Evolutionary conservation across 2,888 invertebrate species (phyloP), one percentile per base, ranked within the genome.

Genomic region (Octonoba sinensis): DNA sequence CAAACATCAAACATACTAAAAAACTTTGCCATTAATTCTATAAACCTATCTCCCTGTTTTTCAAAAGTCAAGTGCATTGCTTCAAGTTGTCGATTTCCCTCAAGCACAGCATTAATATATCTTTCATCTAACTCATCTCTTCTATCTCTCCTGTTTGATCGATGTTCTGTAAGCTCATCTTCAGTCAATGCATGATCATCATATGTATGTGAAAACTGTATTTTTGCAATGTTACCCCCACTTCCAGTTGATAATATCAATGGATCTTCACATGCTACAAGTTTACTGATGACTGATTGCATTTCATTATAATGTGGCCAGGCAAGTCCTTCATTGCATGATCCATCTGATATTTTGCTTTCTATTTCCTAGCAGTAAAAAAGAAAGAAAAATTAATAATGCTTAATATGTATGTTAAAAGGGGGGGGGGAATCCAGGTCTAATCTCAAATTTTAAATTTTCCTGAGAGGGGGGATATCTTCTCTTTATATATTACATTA

Each of bases 231-330:
- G 15, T 65, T 47, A 18, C 20, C 20, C 11, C 22, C 44, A 20
- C 46, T 65, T 15, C 47, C 65, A 8, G 49, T 22, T 12, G 47
- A 20, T 49, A 65, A 47, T 44, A 65, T 65, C 8, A 22, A 47
- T 18, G 65, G 49, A 22, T 47, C 20, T 49, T 47, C 65, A 11
- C 46, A 44, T 15, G 20, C 6, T 12, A 22, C 22, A 1, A 65
- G 16, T 15, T 65, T 49, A 22, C 47, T 65, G 47, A 65, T 65
- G 2, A 65, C 47, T 1, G 49, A 24, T 65, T 65, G 65, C 65
- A 65, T 65, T 16, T 65, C 47, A 22, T 65, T 65, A 22, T 65
- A 65, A 22, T 65, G 65, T 22, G 65, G 65, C 65, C 65, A 65
- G 1, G 47, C 49, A 44, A 47, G n/a, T 20, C 46, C 65, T 20